phyloP scores from a whole-genome alignment of 1,140 invertebrate species.

The Littorina saxatilis region DNA sequence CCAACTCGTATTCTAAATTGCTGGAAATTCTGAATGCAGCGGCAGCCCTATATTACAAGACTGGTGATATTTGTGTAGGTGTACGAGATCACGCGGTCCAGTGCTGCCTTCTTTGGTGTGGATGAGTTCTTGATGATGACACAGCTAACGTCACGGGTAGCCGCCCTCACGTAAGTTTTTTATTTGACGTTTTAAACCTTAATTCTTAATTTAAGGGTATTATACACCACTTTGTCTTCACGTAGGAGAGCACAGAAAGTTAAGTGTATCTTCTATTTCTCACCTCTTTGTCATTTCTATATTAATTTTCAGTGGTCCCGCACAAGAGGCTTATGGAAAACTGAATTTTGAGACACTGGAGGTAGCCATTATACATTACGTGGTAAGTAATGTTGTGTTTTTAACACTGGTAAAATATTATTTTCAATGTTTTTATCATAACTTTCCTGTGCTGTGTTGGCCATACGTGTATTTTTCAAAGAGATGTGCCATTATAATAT shows the following conservation, averaged over 20 bases:
- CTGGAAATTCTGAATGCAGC: no score
- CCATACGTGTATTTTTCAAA: background rate
- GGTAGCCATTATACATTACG: conserved; percentile 51
- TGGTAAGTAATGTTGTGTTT: conserved; percentile 43
- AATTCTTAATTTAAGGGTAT: no score
- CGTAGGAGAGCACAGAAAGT: no score
- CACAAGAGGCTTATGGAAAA: conserved; percentile 47
- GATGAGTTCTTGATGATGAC: conserved; percentile 68
- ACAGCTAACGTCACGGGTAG: conserved; percentile 56
- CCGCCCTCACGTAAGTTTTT: conserved; percentile 22
- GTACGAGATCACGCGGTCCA: conserved; percentile 67
- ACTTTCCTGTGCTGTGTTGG: background rate
- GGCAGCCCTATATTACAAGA: no score
- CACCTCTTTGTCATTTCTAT: no score
- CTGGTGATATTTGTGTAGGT: conserved; percentile 57
- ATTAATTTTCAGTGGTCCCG: conserved; percentile 49
- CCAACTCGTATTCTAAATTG: no score
- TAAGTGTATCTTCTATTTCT: no score
- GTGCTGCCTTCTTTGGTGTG: conserved; percentile 66
- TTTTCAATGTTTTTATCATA: background rate
- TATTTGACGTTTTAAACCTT: no score
- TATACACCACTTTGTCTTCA: no score
- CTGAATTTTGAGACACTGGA: conserved; percentile 50
- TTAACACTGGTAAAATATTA: background rate
- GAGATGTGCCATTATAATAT: background rate